Percentiles rank a stretch among this genome's conserved stretches.
Conservation (phyloP, 2,113 vertebrate genomes). For the Eptatretus burgeri region DNA sequence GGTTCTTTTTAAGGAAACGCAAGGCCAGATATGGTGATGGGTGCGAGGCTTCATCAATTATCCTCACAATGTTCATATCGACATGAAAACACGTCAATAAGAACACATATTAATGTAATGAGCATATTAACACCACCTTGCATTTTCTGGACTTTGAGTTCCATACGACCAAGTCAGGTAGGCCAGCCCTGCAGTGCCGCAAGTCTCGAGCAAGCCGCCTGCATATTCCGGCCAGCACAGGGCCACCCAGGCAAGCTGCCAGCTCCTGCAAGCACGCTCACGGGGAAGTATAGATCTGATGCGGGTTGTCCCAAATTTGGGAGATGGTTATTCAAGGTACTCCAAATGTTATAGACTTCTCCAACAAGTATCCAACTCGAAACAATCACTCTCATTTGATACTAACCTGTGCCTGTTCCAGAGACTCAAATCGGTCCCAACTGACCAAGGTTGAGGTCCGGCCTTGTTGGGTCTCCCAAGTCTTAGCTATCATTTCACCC, state of each 20-base stretch:
- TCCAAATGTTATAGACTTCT: not conserved
- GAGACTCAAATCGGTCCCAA: conserved; percentile 54
- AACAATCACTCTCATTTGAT: not conserved
- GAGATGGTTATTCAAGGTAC: too few relatives aligned
- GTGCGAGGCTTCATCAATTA: too few relatives aligned
- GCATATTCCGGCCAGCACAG: conserved; percentile 39
- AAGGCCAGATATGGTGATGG: too few relatives aligned
- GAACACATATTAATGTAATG: too few relatives aligned
- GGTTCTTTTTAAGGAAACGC: too few relatives aligned
- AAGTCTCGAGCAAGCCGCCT: conserved; percentile 36
- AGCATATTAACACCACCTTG: conserved; percentile 26
- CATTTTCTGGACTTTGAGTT: conserved; percentile 17
- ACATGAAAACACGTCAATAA: too few relatives aligned
- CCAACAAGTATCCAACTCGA: not conserved
- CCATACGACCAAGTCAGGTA: conserved; percentile 86
- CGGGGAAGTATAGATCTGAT: too few relatives aligned
- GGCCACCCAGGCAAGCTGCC: conserved; percentile 40
- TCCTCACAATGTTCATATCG: too few relatives aligned
- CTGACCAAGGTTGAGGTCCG: conserved; percentile 30
- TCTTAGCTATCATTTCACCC: conserved; percentile 20
- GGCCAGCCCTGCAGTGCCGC: conserved; percentile 46
- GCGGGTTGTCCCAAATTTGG: too few relatives aligned
- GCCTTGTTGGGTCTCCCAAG: conserved; percentile 41
- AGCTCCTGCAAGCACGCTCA: conserved; percentile 24
- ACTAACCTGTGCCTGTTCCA: conserved; percentile 41